Evolutionary conservation across 2,888 invertebrate species (phyloP), one percentile per base, ranked within the genome.

Genomic region (Thalpophila matura): DNA sequence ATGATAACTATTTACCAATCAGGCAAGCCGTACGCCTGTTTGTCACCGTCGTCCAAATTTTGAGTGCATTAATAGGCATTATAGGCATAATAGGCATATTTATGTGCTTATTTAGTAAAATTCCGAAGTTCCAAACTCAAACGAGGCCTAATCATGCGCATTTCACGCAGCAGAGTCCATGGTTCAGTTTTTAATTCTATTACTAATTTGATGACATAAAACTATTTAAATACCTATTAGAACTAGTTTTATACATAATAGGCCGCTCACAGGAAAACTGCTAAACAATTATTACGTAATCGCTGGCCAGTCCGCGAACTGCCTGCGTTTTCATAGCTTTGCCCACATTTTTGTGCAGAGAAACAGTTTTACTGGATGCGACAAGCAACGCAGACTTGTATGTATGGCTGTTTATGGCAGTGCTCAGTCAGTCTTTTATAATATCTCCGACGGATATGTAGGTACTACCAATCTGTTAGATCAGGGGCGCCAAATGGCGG

Each of bases 281-380:
- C 6, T 29, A 27, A 12, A 56, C 51, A 57, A 61, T 74, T 66
- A 67, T 62, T 56, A 24, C 43, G 60, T 76, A 73, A 67, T 62
- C 29, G 29, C 43, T 27, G 40, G 40, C 6, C 45, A 43, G 18
- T 37, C 24, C 12, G 31, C 20, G 7, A 53, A 53, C 14, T 57
- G 40, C 20, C 20, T 12, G 40, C 38, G 18, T 58, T 58, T 60
- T 66, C 59, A 62, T 40, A 45, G 54, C 31, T 66, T 43, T 49
- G 20, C 35, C n/a, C 40, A 43, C 71, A 79, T 75, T 71, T 70
- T 75, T 75, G 40, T 40, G 20, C 62, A 20, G 0, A 1, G 59
- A 61, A 12, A 31, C 35, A 33, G 33, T 3, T 14, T 24, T 0
- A 16, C 62, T 74, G 20, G 62, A 70, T 38, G 4, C 7, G 59